phyloP scores from a whole-genome alignment of 1,140 invertebrate genomes.

The Trichonephila clavata region DNA sequence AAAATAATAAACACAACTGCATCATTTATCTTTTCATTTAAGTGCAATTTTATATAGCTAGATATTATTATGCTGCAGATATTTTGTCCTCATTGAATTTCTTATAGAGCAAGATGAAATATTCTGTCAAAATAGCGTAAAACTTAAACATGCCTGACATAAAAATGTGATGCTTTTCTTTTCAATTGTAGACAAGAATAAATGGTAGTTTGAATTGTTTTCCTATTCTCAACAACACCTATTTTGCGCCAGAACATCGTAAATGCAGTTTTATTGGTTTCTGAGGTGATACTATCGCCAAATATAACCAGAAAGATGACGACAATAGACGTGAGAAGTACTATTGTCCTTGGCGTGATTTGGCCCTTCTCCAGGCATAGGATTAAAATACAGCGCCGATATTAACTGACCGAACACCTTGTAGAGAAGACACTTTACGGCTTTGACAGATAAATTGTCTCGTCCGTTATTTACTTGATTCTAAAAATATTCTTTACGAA shows the following conservation, averaged over 20 bases:
- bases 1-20: neutral
- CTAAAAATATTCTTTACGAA: constrained; percentile 32
- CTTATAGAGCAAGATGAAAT: neutral
- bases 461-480: constrained; percentile 6
- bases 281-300: constrained; percentile 22
- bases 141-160: neutral
- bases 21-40: neutral
- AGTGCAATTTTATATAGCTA: neutral
- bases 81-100: neutral
- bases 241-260: neutral
- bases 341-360: constrained; percentile 49
- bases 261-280: constrained; percentile 44
- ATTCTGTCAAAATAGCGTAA: neutral
- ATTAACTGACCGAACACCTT: constrained; percentile 38
- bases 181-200: neutral
- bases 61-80: neutral
- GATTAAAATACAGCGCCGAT: constrained; percentile 49
- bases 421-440: constrained; percentile 21
- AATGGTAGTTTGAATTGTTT: constrained; percentile 22
- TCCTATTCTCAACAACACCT: neutral
- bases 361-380: constrained; percentile 19
- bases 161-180: neutral
- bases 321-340: constrained; percentile 22
- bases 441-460: constrained; percentile 22
- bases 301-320: constrained; percentile 20